Conservation (phyloP, 2,113 vertebrate genomes). For the Burhinus oedicnemus region DNA sequence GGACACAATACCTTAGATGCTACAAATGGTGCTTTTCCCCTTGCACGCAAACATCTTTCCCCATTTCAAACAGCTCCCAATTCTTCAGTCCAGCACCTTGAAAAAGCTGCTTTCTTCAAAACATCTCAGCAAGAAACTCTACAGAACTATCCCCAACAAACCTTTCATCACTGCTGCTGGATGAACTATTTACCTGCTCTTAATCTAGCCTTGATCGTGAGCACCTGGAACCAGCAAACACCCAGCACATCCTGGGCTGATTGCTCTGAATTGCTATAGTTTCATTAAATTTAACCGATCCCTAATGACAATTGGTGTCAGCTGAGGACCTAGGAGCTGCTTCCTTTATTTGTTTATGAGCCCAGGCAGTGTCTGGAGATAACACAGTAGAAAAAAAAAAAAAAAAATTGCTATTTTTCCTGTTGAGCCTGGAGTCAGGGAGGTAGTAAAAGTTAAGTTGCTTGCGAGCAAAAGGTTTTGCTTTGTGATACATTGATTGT, state of each 20-base stretch:
- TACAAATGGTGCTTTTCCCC: background rate
- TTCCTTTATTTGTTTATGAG: background rate
- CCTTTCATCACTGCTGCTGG: accelerated
- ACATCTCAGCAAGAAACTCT: accelerated
- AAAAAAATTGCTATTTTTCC: background rate
- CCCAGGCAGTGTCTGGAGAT: background rate
- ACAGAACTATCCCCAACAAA: accelerated
- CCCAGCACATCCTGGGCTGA: background rate
- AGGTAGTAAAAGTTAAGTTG: background rate
- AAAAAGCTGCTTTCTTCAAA: background rate
- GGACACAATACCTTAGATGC: background rate
- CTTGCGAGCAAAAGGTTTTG: conserved; percentile 37
- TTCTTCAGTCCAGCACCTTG: accelerated
- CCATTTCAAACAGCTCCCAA: background rate
- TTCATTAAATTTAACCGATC: background rate
- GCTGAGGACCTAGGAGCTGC: background rate
- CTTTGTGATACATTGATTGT: background rate
- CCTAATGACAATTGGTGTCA: background rate
- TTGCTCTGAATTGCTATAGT: background rate
- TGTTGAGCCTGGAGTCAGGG: background rate
- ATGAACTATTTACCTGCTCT: background rate
- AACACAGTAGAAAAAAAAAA: background rate
- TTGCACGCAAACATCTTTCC: background rate
- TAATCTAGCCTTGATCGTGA: background rate
- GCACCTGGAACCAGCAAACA: background rate